A percentile compares a stretch with the other conserved stretches of the same genome.
phyloP scores from a whole-genome alignment of 2,888 invertebrate species.

The Hedychridium roseum region DNA sequence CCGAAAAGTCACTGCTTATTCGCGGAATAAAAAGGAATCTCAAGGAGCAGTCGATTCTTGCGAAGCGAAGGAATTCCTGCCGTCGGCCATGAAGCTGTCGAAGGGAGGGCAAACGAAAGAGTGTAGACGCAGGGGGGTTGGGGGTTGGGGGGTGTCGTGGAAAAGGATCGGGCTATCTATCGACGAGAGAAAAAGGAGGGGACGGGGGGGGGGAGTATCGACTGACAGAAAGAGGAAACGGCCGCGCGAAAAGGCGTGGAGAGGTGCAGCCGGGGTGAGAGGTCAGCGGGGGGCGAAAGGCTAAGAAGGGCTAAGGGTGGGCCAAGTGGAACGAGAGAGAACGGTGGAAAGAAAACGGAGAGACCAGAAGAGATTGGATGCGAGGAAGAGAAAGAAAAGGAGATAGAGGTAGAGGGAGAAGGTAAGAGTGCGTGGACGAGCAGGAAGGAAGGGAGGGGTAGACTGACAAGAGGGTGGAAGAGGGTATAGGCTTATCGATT shows the following conservation, averaged over 20 bases:
- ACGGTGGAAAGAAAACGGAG: slow-evolving; percentile 7
- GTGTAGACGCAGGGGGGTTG: slow-evolving; percentile 2
- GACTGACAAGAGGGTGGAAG: slow-evolving; percentile 1
- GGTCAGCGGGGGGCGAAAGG: slow-evolving; percentile 8
- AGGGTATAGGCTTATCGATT: slow-evolving; percentile 45
- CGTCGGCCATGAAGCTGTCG: slow-evolving; percentile 33
- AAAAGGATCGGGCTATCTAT: slow-evolving; percentile 8
- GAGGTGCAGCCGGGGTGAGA: slow-evolving; percentile 15
- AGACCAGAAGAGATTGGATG: too few species aligned
- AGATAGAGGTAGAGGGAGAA: slow-evolving; percentile 18
- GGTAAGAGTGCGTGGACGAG: too few species aligned
- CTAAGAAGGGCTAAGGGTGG: slow-evolving; percentile 34
- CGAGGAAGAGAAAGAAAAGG: background rate
- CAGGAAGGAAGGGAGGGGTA: too few species aligned
- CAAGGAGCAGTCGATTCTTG: too few species aligned
- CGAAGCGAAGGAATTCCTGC: slow-evolving; percentile 3
- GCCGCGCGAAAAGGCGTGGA: slow-evolving; percentile 17
- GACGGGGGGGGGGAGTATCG: slow-evolving; percentile 14
- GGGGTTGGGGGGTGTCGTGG: slow-evolving; percentile 4
- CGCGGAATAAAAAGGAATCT: too few species aligned
- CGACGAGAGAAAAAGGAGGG: background rate
- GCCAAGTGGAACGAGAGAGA: slow-evolving; percentile 23
- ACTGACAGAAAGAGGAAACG: slow-evolving; percentile 19
- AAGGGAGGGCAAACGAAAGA: too few species aligned
- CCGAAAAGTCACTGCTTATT: too few species aligned